These are phyloP conservation scores for Crossaster papposus DNA, from an alignment of 53 echinoderm and acorn worm genomes.

Conservation along the genomic window DNA sequence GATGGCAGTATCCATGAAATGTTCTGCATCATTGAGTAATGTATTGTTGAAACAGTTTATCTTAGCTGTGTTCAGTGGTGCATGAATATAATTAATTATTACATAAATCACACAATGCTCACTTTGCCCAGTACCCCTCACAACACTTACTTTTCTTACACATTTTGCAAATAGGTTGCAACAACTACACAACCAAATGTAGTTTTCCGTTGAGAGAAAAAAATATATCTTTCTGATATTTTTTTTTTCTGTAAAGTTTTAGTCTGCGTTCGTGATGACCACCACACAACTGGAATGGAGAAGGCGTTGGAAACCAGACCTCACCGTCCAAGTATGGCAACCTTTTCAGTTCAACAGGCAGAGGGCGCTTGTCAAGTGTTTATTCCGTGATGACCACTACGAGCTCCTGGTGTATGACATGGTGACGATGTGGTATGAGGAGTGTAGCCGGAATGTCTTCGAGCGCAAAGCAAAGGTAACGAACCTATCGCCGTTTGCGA, in stretches of 20 bases:
- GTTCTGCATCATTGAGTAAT: no score
- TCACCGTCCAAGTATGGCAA: slow-evolving; percentile 67
- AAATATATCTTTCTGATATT: no score
- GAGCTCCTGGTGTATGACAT: slow-evolving; percentile 75
- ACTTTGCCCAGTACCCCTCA: no score
- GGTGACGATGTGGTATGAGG: slow-evolving; percentile 69
- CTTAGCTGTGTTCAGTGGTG: no score
- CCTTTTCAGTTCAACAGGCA: slow-evolving; percentile 61
- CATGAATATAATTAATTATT: no score
- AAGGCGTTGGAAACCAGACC: slow-evolving; percentile 78
- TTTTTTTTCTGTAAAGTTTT: background rate
- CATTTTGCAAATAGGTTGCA: no score
- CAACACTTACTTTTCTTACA: no score
- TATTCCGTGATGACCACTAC: slow-evolving; percentile 65
- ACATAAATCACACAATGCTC: no score
- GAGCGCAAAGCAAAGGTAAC: slow-evolving; percentile 68
- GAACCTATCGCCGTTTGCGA: background rate
- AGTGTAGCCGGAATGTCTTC: slow-evolving; percentile 44
- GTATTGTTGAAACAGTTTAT: no score
- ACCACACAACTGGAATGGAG: slow-evolving; percentile 70
- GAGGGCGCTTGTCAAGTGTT: slow-evolving; percentile 63
- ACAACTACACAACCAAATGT: no score
- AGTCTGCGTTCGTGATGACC: background rate
- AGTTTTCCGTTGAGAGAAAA: background rate
- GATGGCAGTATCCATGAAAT: no score